These are phyloP conservation scores for Toxonevra muliebris DNA, from an alignment of 2,888 invertebrate species.

Conservation along the genomic window DNA sequence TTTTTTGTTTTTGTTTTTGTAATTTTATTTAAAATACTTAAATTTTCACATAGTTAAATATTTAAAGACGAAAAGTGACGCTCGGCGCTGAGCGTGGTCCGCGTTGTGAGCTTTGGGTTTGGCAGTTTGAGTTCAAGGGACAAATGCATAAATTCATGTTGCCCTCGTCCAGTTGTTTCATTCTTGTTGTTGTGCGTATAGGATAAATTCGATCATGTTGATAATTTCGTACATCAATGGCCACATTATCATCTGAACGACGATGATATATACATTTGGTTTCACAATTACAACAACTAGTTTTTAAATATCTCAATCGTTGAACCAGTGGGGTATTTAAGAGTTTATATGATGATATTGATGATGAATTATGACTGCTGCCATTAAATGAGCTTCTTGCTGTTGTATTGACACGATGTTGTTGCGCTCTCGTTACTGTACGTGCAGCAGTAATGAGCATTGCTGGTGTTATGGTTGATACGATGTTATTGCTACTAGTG, in stretches of 20 bases:
- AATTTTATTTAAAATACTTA: no score
- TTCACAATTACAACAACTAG: constrained; percentile 53
- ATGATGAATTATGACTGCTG: constrained; percentile 3
- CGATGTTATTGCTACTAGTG: constrained; percentile 29
- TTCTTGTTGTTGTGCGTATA: constrained; percentile 19
- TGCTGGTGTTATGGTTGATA: constrained; percentile 3
- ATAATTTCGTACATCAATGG: constrained; percentile 34
- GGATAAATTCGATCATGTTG: background rate
- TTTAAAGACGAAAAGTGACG: constrained; percentile 59
- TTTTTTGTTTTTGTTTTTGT: no score
- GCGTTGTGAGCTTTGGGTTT: constrained; percentile 43
- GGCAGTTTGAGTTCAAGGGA: constrained; percentile 50
- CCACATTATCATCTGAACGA: constrained; percentile 58
- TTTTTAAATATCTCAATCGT: constrained; percentile 38
- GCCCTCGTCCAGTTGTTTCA: constrained; percentile 31
- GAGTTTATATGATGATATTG: constrained; percentile 8
- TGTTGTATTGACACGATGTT: background rate
- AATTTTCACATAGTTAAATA: no score
- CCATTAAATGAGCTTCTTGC: constrained; percentile 8
- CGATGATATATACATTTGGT: constrained; percentile 59
- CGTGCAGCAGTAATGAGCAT: background rate
- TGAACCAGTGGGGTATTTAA: constrained; percentile 13
- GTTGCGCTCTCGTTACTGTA: background rate
- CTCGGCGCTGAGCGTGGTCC: constrained; percentile 61
- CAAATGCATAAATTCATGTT: constrained; percentile 57